These are phyloP conservation scores for Calypte anna DNA, from an alignment of 2,113 vertebrate species.

Conservation along the genomic window DNA sequence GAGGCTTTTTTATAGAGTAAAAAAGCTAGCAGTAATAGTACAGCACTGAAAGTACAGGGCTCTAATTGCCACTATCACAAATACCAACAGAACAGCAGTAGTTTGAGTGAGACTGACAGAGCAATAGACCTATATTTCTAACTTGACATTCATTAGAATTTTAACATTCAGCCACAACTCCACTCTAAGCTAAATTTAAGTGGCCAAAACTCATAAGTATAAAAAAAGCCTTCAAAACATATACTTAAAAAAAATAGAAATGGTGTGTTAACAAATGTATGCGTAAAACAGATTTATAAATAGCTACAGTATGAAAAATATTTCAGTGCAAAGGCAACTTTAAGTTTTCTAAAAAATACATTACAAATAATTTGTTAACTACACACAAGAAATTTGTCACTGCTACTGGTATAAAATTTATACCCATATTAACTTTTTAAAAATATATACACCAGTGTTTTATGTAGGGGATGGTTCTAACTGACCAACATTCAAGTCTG, in stretches of 20 bases:
- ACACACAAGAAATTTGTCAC: constrained; percentile 73
- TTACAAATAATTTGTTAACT: constrained; percentile 81
- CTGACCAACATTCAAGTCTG: constrained; percentile 52
- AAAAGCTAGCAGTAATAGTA: neutral
- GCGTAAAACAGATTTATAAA: constrained; percentile 78
- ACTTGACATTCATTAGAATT: constrained; percentile 57
- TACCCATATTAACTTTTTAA: constrained; percentile 60
- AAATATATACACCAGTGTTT: constrained; percentile 73
- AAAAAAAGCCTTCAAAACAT: constrained; percentile 78
- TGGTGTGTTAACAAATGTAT: constrained; percentile 74
- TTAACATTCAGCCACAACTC: constrained; percentile 60
- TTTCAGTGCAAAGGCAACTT: constrained; percentile 82
- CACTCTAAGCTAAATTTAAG: constrained; percentile 61
- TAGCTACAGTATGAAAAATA: constrained; percentile 84
- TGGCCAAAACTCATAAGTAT: constrained; percentile 72
- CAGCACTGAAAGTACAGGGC: neutral
- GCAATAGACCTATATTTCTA: neutral
- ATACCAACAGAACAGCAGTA: neutral
- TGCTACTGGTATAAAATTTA: constrained; percentile 62
- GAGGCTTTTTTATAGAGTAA: constrained; percentile 5
- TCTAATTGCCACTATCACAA: neutral
- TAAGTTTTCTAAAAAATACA: constrained; percentile 81
- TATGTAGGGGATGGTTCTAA: constrained; percentile 44
- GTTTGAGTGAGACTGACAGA: neutral
- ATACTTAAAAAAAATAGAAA: constrained; percentile 78